Base-by-base conservation (phyloP, 2,797 vertebrate species). In the Momotus momota region DNA sequence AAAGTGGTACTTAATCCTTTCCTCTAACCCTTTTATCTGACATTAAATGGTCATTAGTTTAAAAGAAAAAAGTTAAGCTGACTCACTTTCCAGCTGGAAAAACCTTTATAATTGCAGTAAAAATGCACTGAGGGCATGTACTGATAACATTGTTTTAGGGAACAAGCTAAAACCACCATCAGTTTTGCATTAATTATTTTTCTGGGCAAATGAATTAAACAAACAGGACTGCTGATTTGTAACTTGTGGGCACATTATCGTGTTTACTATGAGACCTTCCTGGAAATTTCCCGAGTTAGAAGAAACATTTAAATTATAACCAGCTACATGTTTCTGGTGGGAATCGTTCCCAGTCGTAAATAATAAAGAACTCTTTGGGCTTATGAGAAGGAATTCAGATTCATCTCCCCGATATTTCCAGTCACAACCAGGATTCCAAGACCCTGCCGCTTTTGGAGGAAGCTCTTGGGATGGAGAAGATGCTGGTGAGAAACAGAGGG, bases 1-100 rank as follows among this genome's bases (percentile, higher is more conserved):
- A 93, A 96, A 96, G 88, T 92, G 64, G 78, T 94, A 57, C 77
- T 94, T 95, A 95, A 95, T 94, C 88, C 93, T 92, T 95, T 78
- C 86, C 88, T 84, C 82, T 90, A 80, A 96, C 88, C 62, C 60
- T 94, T 95, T 96, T 95, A 90, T 92, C 91, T 95, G 83, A 80
- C 81, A 88, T 94, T 93, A 96, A 97, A 88, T 74, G 78, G 81
- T 94, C 93, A 93, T 95, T 94, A 93, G 80, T 93, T 95, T 89
- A 90, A 91, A 92, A 83, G 85, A 88, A 95, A 75, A 78, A 96
- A 91, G 86, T 74, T 93, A 80, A 88, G 77, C 81, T 91, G 80
- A 90, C 90, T 96, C 85, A 72, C 87, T 84, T 92, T 89, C 64
- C 95, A 94, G 65, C 78, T 93, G 83, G 74, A 94, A 96, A 93